These are phyloP conservation scores for Hirtodrosophila histrioides DNA, from an alignment of 2,888 invertebrate species.

Conservation along the genomic window DNA sequence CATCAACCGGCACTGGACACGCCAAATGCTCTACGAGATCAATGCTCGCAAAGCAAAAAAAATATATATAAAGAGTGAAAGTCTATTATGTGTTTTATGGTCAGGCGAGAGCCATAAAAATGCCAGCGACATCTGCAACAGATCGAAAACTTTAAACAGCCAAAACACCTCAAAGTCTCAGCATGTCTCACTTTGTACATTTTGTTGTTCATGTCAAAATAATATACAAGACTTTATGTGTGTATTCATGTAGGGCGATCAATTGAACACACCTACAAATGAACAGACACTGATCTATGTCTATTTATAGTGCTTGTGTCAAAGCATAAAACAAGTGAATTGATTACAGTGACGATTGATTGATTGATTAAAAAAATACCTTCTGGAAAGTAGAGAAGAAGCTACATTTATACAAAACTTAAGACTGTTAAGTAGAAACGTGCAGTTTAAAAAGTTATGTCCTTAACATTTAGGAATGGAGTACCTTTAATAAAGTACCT, in stretches of 20 bases:
- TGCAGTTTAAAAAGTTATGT: too few relatives aligned
- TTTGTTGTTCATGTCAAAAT: slow-evolving; percentile 45
- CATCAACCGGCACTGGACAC: slow-evolving; percentile 53
- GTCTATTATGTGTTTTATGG: slow-evolving; percentile 68
- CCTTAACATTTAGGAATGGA: too few relatives aligned
- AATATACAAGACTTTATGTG: slow-evolving; percentile 29
- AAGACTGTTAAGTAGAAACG: too few relatives aligned
- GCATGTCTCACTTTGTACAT: slow-evolving; percentile 21
- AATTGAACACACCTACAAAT: slow-evolving; percentile 40
- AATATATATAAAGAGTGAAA: slow-evolving; percentile 63
- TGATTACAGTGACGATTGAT: background rate
- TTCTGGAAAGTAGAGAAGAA: background rate
- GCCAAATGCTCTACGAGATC: slow-evolving; percentile 65
- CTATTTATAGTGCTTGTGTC: slow-evolving; percentile 31
- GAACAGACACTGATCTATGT: slow-evolving; percentile 19
- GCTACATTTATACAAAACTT: too few relatives aligned
- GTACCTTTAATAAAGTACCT: too few relatives aligned
- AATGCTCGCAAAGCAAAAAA: slow-evolving; percentile 52
- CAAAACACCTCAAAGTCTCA: slow-evolving; percentile 51
- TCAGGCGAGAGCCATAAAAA: slow-evolving; percentile 46
- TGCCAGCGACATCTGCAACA: slow-evolving; percentile 55
- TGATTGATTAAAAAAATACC: background rate
- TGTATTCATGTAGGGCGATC: slow-evolving; percentile 21
- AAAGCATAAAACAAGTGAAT: slow-evolving; percentile 8
- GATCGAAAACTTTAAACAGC: slow-evolving; percentile 46